Conservation (phyloP, 2,113 vertebrate species). For the Microtus pennsylvanicus region DNA sequence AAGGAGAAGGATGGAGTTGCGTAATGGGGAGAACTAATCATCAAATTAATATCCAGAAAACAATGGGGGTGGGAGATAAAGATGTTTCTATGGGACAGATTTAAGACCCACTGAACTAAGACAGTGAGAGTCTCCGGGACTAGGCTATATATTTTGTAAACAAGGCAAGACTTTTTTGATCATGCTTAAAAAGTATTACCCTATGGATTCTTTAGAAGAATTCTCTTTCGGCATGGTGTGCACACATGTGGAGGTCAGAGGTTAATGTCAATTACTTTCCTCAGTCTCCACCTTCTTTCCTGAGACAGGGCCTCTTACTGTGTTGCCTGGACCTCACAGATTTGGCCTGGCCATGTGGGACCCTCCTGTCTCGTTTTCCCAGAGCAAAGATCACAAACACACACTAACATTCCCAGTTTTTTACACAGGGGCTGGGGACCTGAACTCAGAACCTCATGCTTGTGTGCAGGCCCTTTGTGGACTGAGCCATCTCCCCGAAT, state of each 20-base stretch:
- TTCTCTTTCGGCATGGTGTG: background rate
- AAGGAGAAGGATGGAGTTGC: background rate
- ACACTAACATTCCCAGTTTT: background rate
- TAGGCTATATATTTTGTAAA: background rate
- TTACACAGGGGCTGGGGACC: background rate
- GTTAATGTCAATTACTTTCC: background rate
- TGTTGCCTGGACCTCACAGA: background rate
- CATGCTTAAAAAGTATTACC: background rate
- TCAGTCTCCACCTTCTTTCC: background rate
- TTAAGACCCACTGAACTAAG: background rate
- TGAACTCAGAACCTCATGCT: background rate
- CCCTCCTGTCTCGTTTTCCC: background rate
- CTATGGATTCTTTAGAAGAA: background rate
- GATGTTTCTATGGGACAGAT: background rate
- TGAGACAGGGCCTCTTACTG: background rate
- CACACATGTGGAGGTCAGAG: background rate
- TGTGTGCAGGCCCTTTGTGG: background rate
- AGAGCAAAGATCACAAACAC: background rate
- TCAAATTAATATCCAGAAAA: background rate
- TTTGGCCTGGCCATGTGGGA: background rate
- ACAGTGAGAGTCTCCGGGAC: too few relatives aligned
- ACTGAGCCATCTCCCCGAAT: too few relatives aligned
- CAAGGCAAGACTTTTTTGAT: background rate
- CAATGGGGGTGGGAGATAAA: too few relatives aligned
- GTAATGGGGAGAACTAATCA: background rate